Evolutionary conservation across 2,113 vertebrate genomes (phyloP), one percentile per base, ranked within the genome.

Genomic region (Ramphastos sulfuratus): DNA sequence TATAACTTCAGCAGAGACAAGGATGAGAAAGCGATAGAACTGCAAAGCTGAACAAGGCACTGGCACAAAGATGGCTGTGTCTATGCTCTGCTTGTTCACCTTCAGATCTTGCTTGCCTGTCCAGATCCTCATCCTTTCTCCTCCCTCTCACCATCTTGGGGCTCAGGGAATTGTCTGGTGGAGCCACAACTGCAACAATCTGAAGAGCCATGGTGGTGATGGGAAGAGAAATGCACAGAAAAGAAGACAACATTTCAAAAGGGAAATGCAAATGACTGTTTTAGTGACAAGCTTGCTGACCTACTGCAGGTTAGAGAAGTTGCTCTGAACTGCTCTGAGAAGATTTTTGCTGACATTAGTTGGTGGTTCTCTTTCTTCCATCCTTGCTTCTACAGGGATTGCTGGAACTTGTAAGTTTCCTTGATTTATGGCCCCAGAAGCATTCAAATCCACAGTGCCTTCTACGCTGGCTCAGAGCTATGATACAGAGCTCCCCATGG

Each of bases 401-500:
- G 4, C 63, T 75, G 77, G 46, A 95, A 91, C 82, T 83, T 44
- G 59, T 50, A 46, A 5, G 5, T 92, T 96, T 55, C 30, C 76
- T 90, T 10, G 3, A 94, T 94, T 94, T 94, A 90, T 82, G 76
- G 67, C 73, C 81, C 70, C 44, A 66, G 85, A 89, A 95, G 46
- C 76, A 84, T 58, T 70, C 76, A 93, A 80, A 79, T 33, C 75
- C 86, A 83, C 85, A 72, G 79, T 50, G 72, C 79, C 87, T 90
- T 70, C 84, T 92, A 48, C 35, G 84, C 70, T 66, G 59, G 87
- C 78, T 89, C 82, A 64, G 65, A 88, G 90, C 88, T 91, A 16
- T 95, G 94, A 93, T 95, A 52, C 93, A 92, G 77, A 86, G 72
- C 84, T 95, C 91, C 94, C 94, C 12, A 4, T 76, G 79, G 92